Base-by-base conservation (phyloP, 1,140 invertebrate genomes). In the Diachasmimorpha longicaudata region DNA sequence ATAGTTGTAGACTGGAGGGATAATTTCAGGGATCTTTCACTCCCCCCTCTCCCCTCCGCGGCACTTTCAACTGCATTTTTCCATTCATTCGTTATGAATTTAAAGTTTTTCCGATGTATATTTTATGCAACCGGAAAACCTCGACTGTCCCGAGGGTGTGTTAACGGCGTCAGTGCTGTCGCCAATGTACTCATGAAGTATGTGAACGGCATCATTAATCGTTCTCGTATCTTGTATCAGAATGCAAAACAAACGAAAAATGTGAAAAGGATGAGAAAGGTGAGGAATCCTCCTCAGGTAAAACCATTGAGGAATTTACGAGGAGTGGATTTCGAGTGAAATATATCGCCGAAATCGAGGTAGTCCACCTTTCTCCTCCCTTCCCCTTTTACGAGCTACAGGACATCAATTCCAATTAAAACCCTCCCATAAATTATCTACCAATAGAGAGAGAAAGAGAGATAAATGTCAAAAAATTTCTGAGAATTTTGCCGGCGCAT, bases 381-480 rank as follows among this genome's bases (percentile, higher is more conserved):
- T 63, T 11, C 58, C 58, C 19, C 14, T 16, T n/a, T 13, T 52
- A 19, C 13, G 14, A 39, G 9, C 16, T 14, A 39, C 42, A 58
- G 31, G 63, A 69, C 44, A 55, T 74, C 11, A 69, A 74, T 74
- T 69, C 66, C 42, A 74, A 74, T 74, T 74, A 74, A 74, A 37
- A 74, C 10, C 42, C 25, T 11, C 25, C 13, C 16, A 52, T 69
- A 74, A 68, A 74, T 74, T 69, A 55, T 69, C 14, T 31, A 44
- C 42, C 37, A 21, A 74, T 74, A 25, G 16, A 31, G 16, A 25
- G 37, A 23, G 44, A 48, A 13, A 25, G 16, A 31, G 16, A 25
- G 37, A 23, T 25, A 48, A 13, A 44, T 48, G n/a, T 67, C n/a
- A 44, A 25, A n/a, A 21, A 11, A 21, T 69, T 31, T 19, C 25